Percentiles rank a stretch among this genome's conserved stretches.
phyloP scores from a whole-genome alignment of 2,888 invertebrate genomes.

The Cephus rjabovi region DNA sequence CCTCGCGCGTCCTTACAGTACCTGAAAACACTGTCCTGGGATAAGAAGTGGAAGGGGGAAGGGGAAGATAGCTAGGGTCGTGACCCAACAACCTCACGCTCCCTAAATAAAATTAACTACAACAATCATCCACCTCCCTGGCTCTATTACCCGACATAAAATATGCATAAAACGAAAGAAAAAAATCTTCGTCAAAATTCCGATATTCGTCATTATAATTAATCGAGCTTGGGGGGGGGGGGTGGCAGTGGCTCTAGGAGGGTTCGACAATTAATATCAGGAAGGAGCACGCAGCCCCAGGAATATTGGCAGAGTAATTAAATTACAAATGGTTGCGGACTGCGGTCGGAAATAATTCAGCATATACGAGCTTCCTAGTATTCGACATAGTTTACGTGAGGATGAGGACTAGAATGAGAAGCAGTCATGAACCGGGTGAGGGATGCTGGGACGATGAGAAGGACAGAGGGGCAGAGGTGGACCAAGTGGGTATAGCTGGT shows the following conservation, averaged over 20 bases:
- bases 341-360: slow-evolving; percentile 64
- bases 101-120: neutral
- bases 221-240: neutral
- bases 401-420: slow-evolving; percentile 6
- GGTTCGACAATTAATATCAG: neutral
- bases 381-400: slow-evolving; percentile 48
- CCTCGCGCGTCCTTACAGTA: neutral
- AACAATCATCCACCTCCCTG: neutral
- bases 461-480: no score
- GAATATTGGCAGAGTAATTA: slow-evolving; percentile 57
- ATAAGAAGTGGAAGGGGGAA: neutral
- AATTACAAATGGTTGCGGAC: slow-evolving; percentile 57
- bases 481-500: neutral
- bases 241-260: neutral
- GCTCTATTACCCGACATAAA: neutral
- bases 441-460: neutral
- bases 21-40: neutral
- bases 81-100: neutral
- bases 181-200: neutral
- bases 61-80: neutral
- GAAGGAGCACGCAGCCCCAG: slow-evolving; percentile 21
- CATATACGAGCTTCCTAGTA: slow-evolving; percentile 51
- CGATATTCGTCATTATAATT: neutral
- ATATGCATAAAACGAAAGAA: neutral
- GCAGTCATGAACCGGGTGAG: neutral